A percentile compares a stretch with the other conserved stretches of the same genome.
These are phyloP conservation scores for Anabas testudineus DNA, from an alignment of 2,797 vertebrate species.

Conservation along the genomic window DNA sequence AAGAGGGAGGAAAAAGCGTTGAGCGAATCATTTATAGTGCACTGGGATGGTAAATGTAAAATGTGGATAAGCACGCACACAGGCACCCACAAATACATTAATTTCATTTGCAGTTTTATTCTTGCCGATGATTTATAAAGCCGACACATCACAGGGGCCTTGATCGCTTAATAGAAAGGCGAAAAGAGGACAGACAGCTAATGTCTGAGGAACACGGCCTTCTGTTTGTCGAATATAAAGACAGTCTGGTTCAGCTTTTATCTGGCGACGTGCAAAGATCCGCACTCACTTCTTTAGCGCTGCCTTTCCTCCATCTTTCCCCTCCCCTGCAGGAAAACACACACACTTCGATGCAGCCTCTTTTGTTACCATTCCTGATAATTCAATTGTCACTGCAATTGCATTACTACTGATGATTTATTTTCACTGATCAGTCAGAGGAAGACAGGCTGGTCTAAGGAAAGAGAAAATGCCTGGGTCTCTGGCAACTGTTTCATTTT, in stretches of 20 bases:
- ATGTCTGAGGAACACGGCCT: slow-evolving; percentile 37
- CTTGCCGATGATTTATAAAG: slow-evolving; percentile 36
- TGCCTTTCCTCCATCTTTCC: slow-evolving; percentile 4
- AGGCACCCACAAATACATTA: slow-evolving; percentile 25
- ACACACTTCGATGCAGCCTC: slow-evolving; percentile 12
- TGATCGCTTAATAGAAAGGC: not conserved
- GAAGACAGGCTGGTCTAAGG: not conserved
- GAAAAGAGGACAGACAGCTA: slow-evolving; percentile 18
- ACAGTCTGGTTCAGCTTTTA: slow-evolving; percentile 22
- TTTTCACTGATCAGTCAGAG: slow-evolving; percentile 39
- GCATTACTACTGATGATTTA: slow-evolving; percentile 55
- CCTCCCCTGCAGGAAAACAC: not conserved
- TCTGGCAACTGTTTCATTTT: slow-evolving; percentile 4
- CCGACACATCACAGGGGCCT: slow-evolving; percentile 17
- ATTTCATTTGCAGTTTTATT: slow-evolving; percentile 37
- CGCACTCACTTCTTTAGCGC: not conserved
- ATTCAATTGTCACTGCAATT: slow-evolving; percentile 62
- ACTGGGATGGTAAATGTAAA: slow-evolving; percentile 58
- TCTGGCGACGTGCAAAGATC: slow-evolving; percentile 25
- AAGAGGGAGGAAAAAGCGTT: slow-evolving; percentile 63
- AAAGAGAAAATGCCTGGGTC: not conserved
- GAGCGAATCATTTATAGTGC: slow-evolving; percentile 57
- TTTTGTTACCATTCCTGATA: slow-evolving; percentile 18
- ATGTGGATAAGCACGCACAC: slow-evolving; percentile 36
- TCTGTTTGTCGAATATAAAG: slow-evolving; percentile 40